phyloP scores from a whole-genome alignment of 2,888 invertebrate species.

The Cheilosia grossa region DNA sequence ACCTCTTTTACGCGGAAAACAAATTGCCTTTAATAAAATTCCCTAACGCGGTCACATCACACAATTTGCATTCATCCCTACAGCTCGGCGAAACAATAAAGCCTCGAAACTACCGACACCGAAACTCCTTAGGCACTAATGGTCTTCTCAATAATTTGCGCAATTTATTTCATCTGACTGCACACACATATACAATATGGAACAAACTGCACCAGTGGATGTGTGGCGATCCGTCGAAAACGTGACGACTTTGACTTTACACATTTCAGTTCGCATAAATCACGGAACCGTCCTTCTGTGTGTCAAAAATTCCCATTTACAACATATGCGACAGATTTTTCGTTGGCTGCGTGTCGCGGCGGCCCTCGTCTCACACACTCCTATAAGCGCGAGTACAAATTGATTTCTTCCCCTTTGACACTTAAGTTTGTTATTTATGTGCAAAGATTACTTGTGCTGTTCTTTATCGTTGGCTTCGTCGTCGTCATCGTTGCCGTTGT shows the following conservation, averaged over 20 bases:
- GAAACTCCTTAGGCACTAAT: slow-evolving; percentile 20
- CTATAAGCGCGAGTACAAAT: slow-evolving; percentile 60
- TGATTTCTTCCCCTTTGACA: slow-evolving; percentile 75
- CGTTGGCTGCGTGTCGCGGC: slow-evolving; percentile 1
- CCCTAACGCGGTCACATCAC: slow-evolving; percentile 3
- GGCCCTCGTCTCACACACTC: slow-evolving; percentile 28
- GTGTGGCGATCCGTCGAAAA: slow-evolving; percentile 48
- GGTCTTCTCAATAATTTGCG: slow-evolving; percentile 26
- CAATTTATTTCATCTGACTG: slow-evolving; percentile 42
- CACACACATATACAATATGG: background rate
- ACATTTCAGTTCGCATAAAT: slow-evolving; percentile 65
- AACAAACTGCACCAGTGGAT: slow-evolving; percentile 22
- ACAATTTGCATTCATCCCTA: slow-evolving; percentile 58
- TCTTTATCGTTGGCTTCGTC: slow-evolving; percentile 52
- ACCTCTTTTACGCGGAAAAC: slow-evolving; percentile 50
- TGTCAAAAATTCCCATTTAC: slow-evolving; percentile 49
- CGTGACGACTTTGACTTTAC: slow-evolving; percentile 61
- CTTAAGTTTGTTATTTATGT: slow-evolving; percentile 73
- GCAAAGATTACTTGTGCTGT: slow-evolving; percentile 67
- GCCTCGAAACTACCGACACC: slow-evolving; percentile 30
- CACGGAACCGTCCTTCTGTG: slow-evolving; percentile 57
- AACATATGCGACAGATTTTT: slow-evolving; percentile 66
- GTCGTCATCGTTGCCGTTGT: background rate
- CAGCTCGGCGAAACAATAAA: slow-evolving; percentile 58
- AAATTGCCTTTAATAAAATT: slow-evolving; percentile 60